Percentiles rank a stretch among this genome's conserved stretches.
These are phyloP conservation scores for Dascyllus trimaculatus DNA, from an alignment of 2,113 vertebrate genomes.

Conservation along the genomic window DNA sequence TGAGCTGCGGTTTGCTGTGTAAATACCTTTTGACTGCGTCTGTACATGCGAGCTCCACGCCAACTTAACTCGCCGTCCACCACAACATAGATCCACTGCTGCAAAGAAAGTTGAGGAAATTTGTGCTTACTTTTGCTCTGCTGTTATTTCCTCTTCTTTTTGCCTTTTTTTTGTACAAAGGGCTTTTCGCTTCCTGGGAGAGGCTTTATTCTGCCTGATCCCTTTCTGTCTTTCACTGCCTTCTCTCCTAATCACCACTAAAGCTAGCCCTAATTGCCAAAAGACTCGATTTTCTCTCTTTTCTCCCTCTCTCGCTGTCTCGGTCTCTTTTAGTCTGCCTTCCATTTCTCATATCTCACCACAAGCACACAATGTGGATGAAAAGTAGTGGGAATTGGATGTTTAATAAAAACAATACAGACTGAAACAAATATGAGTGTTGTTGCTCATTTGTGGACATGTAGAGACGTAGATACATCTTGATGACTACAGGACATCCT, in stretches of 20 bases:
- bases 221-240: slow-evolving; percentile 42
- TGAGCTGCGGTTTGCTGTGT: slow-evolving; percentile 48
- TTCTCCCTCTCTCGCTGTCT: slow-evolving; percentile 15
- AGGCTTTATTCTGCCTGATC: slow-evolving; percentile 67
- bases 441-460: slow-evolving; percentile 76
- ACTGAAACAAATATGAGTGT: slow-evolving; percentile 71
- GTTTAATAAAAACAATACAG: slow-evolving; percentile 74
- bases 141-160: slow-evolving; percentile 33
- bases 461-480: slow-evolving; percentile 1
- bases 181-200: slow-evolving; percentile 55
- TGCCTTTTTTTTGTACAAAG: slow-evolving; percentile 27
- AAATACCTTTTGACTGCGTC: slow-evolving; percentile 58
- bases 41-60: background rate
- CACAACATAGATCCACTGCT: background rate
- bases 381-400: slow-evolving; percentile 52
- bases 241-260: slow-evolving; percentile 72
- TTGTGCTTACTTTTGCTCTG: slow-evolving; percentile 50
- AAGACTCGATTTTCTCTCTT: slow-evolving; percentile 32
- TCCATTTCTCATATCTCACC: slow-evolving; percentile 33
- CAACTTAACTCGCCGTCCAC: slow-evolving; percentile 10
- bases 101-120: slow-evolving; percentile 33
- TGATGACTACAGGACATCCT: background rate
- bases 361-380: slow-evolving; percentile 47
- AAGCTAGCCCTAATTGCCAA: slow-evolving; percentile 73
- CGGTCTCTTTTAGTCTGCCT: slow-evolving; percentile 15